phyloP scores from a whole-genome alignment of 2,113 vertebrate genomes.

The Rhinogobius similis region DNA sequence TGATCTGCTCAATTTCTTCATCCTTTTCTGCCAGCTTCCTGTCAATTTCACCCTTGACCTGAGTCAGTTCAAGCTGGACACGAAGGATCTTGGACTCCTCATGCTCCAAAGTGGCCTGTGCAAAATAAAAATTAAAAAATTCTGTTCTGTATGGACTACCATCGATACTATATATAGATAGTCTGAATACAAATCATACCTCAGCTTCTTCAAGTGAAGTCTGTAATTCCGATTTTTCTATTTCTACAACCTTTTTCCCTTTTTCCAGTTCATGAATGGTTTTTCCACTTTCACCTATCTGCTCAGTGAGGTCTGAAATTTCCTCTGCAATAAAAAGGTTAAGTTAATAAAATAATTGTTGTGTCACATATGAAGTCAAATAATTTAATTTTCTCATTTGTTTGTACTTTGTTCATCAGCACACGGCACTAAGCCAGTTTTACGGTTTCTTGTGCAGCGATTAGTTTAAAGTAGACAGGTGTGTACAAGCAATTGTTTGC shows the following conservation, averaged over 20 bases:
- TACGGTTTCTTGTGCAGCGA: too few species aligned
- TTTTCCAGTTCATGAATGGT: slow-evolving; percentile 78
- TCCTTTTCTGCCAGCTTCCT: slow-evolving; percentile 71
- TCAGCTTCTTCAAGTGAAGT: slow-evolving; percentile 77
- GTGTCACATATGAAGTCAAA: too few species aligned
- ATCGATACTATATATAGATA: neutral
- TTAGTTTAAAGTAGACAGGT: too few species aligned
- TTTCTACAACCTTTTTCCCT: slow-evolving; percentile 68
- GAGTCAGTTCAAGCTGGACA: slow-evolving; percentile 70
- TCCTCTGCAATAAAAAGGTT: slow-evolving; percentile 59
- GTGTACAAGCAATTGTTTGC: too few species aligned
- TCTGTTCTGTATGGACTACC: neutral
- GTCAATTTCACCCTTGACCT: slow-evolving; percentile 69
- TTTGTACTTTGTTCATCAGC: too few species aligned
- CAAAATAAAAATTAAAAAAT: neutral
- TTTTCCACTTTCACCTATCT: slow-evolving; percentile 75
- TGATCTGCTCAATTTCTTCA: slow-evolving; percentile 72
- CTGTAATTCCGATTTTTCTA: slow-evolving; percentile 73
- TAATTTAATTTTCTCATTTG: too few species aligned
- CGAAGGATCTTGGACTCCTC: slow-evolving; percentile 76
- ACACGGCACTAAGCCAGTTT: too few species aligned
- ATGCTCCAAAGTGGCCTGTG: slow-evolving; percentile 70
- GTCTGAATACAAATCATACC: slow-evolving; percentile 41
- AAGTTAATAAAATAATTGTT: neutral
- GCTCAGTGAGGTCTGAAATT: slow-evolving; percentile 74